phyloP scores from a whole-genome alignment of 2,113 vertebrate genomes.

The Channa maculata region DNA sequence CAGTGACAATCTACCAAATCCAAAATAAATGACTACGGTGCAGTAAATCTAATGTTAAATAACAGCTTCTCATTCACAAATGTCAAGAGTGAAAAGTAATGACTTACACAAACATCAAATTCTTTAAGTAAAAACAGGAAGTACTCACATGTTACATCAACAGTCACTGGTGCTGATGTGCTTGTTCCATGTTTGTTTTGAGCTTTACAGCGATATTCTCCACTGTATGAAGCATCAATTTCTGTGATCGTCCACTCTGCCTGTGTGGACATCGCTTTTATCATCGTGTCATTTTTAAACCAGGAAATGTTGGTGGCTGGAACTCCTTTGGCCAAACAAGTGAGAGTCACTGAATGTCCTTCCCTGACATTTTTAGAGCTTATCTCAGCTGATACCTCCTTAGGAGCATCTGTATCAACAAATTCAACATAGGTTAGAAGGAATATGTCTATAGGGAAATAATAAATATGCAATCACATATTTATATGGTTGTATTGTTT shows the following conservation, averaged over 20 bases:
- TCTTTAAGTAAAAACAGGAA: neutral
- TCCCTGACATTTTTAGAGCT: accelerated
- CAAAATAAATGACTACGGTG: no score
- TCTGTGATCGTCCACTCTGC: accelerated
- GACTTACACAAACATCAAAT: neutral
- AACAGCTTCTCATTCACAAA: no score
- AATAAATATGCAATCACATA: no score
- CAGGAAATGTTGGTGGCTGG: slow-evolving; percentile 42
- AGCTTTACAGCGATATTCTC: slow-evolving; percentile 62
- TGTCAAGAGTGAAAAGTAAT: no score
- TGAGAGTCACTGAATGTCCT: slow-evolving; percentile 34
- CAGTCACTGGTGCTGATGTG: accelerated
- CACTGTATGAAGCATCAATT: slow-evolving; percentile 8
- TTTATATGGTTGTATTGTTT: no score
- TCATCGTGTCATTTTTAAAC: slow-evolving; percentile 28
- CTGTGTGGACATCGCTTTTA: accelerated
- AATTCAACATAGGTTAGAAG: neutral
- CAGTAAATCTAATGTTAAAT: no score
- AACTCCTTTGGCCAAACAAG: slow-evolving; percentile 56
- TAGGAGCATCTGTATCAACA: slow-evolving; percentile 70
- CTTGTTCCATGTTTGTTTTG: neutral
- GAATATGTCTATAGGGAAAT: neutral
- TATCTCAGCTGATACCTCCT: accelerated
- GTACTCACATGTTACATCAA: slow-evolving; percentile 71
- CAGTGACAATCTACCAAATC: neutral